phyloP scores from a whole-genome alignment of 2,797 vertebrate genomes.

The Gymnoscopelus braueri region DNA sequence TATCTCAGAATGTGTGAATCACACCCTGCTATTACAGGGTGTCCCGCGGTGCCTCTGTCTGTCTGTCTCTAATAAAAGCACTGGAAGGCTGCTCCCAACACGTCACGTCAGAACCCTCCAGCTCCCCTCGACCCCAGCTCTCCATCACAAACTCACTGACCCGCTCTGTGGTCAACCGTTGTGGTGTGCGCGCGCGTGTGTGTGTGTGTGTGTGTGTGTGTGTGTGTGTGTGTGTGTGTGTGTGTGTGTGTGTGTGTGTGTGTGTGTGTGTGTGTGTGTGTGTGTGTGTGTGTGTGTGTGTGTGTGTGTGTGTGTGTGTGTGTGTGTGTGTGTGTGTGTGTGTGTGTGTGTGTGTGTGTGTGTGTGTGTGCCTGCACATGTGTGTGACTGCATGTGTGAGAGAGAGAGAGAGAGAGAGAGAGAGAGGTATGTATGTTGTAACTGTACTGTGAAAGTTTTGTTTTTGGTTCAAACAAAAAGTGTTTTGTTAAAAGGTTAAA shows the following conservation, averaged over 20 bases:
- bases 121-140: too few relatives aligned
- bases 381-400: not conserved
- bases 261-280: slow-evolving; percentile 10
- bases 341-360: slow-evolving; percentile 14
- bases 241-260: slow-evolving; percentile 2
- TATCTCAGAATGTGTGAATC: slow-evolving; percentile 41
- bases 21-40: slow-evolving; percentile 51
- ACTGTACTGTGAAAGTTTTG: too few relatives aligned
- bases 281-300: slow-evolving; percentile 4
- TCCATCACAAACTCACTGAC: too few relatives aligned
- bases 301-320: slow-evolving; percentile 7
- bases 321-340: slow-evolving; percentile 10
- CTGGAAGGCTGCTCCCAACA: slow-evolving; percentile 28
- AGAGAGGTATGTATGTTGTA: not conserved
- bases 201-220: slow-evolving; percentile 4
- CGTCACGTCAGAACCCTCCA: too few relatives aligned
- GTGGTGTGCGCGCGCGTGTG: not conserved
- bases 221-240: slow-evolving; percentile 10
- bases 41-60: slow-evolving; percentile 59
- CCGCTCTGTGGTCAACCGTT: too few relatives aligned
- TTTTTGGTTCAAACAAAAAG: too few relatives aligned
- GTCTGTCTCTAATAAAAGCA: slow-evolving; percentile 64
- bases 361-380: not conserved
- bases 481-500: too few relatives aligned
- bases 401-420: too few relatives aligned